Conservation (phyloP, 2,888 invertebrate genomes). For the Dryococelus australis region DNA sequence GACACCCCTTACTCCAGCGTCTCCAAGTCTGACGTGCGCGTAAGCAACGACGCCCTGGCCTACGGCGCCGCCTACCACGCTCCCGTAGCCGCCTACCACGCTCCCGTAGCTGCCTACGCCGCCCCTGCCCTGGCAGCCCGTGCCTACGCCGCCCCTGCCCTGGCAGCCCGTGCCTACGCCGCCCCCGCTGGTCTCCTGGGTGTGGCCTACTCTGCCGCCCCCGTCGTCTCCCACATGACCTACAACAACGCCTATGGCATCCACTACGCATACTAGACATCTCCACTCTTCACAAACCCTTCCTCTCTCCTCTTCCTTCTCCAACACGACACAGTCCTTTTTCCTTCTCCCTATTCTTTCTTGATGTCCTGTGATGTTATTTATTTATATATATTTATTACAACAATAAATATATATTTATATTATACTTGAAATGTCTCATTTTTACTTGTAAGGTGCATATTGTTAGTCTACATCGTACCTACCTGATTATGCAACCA, state of each 20-base stretch:
- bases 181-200: slow-evolving; percentile 58
- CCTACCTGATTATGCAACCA: too few relatives aligned
- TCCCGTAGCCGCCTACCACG: slow-evolving; percentile 54
- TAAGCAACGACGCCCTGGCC: slow-evolving; percentile 52
- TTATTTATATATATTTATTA: background rate
- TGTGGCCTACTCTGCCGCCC: slow-evolving; percentile 68
- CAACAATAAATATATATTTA: background rate
- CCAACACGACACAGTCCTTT: background rate
- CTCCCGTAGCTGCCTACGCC: slow-evolving; percentile 55
- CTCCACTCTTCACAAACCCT: background rate
- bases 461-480: too few relatives aligned
- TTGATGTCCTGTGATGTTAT: background rate
- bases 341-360: background rate
- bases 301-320: background rate
- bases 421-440: background rate
- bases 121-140: slow-evolving; percentile 42
- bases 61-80: slow-evolving; percentile 37
- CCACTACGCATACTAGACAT: slow-evolving; percentile 66
- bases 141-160: slow-evolving; percentile 50
- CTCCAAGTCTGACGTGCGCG: slow-evolving; percentile 73
- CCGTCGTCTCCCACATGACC: slow-evolving; percentile 68
- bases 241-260: slow-evolving; percentile 65
- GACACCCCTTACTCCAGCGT: slow-evolving; percentile 77
- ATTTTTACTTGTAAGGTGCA: too few relatives aligned
- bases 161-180: slow-evolving; percentile 47